Conservation (phyloP, 2,113 vertebrate species). For the Strigops habroptila region DNA sequence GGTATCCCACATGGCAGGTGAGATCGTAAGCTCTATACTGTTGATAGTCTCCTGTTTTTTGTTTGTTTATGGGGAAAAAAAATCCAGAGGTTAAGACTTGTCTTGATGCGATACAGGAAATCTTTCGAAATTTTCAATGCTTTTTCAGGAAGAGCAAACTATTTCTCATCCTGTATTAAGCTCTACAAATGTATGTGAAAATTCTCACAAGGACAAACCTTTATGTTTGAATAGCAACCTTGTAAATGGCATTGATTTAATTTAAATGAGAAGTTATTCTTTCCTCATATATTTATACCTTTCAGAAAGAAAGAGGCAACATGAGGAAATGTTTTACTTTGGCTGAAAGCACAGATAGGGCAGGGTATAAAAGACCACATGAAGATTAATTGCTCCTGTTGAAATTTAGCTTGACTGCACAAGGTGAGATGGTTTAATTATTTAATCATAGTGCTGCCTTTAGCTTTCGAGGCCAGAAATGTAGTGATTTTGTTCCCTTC, state of each 20-base stretch:
- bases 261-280: constrained; percentile 20
- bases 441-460: constrained; percentile 42
- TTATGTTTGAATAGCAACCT: not conserved
- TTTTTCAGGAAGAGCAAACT: not conserved
- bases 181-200: not conserved
- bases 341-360: constrained; percentile 10
- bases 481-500: constrained; percentile 4
- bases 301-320: not conserved
- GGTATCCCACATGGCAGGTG: not conserved
- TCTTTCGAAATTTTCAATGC: not conserved
- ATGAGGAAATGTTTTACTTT: constrained; percentile 37
- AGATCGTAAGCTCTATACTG: not conserved
- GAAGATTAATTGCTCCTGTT: constrained; percentile 65
- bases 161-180: not conserved
- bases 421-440: constrained; percentile 72
- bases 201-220: not conserved
- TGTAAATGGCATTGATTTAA: constrained; percentile 8
- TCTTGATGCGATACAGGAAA: not conserved
- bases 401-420: constrained; percentile 63
- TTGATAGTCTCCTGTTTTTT: not conserved
- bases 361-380: constrained; percentile 45
- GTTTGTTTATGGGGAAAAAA: not conserved
- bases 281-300: not conserved
- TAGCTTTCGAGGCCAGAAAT: constrained; percentile 31
- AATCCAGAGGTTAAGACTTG: not conserved